Conservation (phyloP, 37 sponge, comb jelly and placozoan genomes). For the Oopsacas minuta region DNA sequence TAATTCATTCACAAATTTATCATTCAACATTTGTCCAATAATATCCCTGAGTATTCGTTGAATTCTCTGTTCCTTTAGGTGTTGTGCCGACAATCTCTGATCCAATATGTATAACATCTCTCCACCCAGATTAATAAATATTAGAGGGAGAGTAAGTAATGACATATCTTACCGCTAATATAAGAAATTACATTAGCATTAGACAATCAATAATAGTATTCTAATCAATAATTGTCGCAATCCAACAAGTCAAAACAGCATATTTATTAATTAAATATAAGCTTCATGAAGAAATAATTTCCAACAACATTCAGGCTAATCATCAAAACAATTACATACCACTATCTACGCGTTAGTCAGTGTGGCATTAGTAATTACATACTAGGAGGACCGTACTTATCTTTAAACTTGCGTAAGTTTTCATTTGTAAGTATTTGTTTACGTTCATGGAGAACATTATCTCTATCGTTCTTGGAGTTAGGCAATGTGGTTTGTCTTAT, state of each 20-base stretch:
- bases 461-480: background rate
- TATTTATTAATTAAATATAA: background rate
- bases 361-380: background rate
- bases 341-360: background rate
- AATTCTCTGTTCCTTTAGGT: conserved; percentile 5
- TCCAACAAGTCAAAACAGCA: background rate
- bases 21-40: conserved; percentile 57
- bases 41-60: conserved; percentile 61
- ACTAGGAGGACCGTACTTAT: background rate
- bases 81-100: conserved; percentile 80
- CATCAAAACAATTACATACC: background rate
- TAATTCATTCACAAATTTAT: conserved; percentile 45
- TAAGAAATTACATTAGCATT: no score
- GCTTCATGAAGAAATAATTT: background rate
- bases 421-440: background rate
- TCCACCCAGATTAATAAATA: conserved; percentile 90
- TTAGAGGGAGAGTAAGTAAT: conserved; percentile 47
- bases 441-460: background rate
- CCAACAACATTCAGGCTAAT: background rate
- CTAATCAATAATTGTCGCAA: background rate
- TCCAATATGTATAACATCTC: conserved; percentile 92
- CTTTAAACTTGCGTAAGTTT: background rate
- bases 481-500: background rate
- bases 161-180: background rate
- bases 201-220: background rate